These are phyloP conservation scores for Melieria crassipennis DNA, from an alignment of 2,888 invertebrate genomes.

Conservation along the genomic window DNA sequence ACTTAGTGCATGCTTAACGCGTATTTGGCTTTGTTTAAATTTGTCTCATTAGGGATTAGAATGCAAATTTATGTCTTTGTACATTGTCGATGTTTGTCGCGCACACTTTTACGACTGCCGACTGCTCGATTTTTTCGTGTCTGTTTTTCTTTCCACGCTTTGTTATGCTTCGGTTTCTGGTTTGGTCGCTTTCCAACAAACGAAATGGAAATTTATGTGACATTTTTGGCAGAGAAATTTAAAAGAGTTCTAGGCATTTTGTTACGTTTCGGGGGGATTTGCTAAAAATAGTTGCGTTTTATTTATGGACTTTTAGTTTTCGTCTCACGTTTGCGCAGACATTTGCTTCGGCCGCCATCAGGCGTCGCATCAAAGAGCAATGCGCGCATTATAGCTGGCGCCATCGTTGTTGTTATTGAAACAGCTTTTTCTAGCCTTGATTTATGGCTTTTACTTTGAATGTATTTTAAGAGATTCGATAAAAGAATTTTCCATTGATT, in stretches of 20 bases:
- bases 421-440: too few relatives aligned
- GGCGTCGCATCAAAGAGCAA: not conserved
- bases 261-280: too few relatives aligned
- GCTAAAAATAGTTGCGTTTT: constrained; percentile 23
- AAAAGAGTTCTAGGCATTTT: not conserved
- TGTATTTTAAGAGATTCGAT: too few relatives aligned
- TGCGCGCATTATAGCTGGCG: constrained; percentile 9
- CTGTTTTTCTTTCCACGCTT: not conserved
- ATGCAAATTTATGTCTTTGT: constrained; percentile 17
- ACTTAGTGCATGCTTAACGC: not conserved
- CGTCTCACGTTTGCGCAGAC: not conserved
- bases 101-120: not conserved
- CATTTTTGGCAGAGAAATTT: constrained; percentile 3
- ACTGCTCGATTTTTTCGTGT: constrained; percentile 9
- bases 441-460: too few relatives aligned
- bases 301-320: constrained; percentile 19
- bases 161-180: not conserved
- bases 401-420: not conserved
- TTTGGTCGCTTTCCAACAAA: constrained; percentile 15
- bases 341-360: too few relatives aligned
- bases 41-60: constrained; percentile 7
- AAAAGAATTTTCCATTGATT: too few relatives aligned
- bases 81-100: too few relatives aligned
- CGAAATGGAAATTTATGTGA: constrained; percentile 29
- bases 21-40: constrained; percentile 10